Base-by-base conservation (phyloP, 2,113 vertebrate species). In the Corythoichthys intestinalis region DNA sequence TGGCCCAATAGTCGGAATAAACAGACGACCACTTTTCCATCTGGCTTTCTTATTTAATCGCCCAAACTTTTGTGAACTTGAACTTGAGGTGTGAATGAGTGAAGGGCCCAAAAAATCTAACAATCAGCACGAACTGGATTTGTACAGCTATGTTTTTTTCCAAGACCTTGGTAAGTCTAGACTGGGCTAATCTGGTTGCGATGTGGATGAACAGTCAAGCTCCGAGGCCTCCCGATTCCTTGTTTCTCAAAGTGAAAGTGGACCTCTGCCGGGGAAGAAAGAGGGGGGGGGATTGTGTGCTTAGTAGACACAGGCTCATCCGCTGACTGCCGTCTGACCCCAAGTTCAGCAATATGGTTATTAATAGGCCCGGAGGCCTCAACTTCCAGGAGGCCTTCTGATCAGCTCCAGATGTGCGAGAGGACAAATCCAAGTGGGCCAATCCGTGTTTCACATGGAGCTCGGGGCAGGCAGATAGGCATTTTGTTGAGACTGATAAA, bases 281-380 rank as follows among this genome's bases (percentile, higher is more conserved):
- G 28, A 5, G 34, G 54, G 54, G 56, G 34, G 78, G 83, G 84
- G 75, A 69, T 70, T 77, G 17, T 80, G 83, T 88, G 86, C 88
- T 90, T 89, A 85, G 89, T 90, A 84, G 87, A 87, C 89, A 85
- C 83, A 81, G 68, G 81, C 87, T 88, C 89, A 90, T 89, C 89
- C 88, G 74, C 85, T 90, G 90, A 91, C 90, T 89, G 89, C 88
- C 90, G 91, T 90, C 90, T 91, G 91, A 92, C 90, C 91, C 86
- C 59, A 80, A 87, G 84, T 86, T 89, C 84, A 86, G 83, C 73
- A 62, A 85, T 85, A 91, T 88, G 87, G 90, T 92, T 92, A 92
- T 92, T 92, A 92, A 92, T 92, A 92, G 88, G 85, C 86, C 86
- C 83, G 78, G 76, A 90, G 91, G 91, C 91, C 90, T 89, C 80